phyloP scores from a whole-genome alignment of 2,888 invertebrate genomes.

The Drosophila subsilvestris region DNA sequence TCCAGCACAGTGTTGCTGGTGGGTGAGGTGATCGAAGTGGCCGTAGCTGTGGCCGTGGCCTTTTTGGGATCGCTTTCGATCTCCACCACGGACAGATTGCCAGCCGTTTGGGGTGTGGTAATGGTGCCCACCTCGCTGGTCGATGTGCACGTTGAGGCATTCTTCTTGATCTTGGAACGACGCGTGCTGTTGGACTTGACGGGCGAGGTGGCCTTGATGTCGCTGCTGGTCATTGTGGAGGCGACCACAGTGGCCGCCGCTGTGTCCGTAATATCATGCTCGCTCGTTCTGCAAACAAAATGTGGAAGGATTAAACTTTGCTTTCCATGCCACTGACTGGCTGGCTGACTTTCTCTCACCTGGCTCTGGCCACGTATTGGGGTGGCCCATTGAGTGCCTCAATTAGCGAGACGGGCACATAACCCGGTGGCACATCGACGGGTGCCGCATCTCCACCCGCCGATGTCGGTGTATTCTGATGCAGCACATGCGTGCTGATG shows the following conservation, averaged over 20 bases:
- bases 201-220: slow-evolving; percentile 80
- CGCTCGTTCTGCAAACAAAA: slow-evolving; percentile 41
- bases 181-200: slow-evolving; percentile 81
- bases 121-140: slow-evolving; percentile 74
- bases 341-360: slow-evolving; percentile 44
- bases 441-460: slow-evolving; percentile 85
- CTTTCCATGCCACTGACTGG: neutral
- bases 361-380: slow-evolving; percentile 76
- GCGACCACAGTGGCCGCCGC: slow-evolving; percentile 51
- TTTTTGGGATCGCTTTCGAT: slow-evolving; percentile 62
- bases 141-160: slow-evolving; percentile 76
- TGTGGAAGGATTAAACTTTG: neutral
- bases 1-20: slow-evolving; percentile 41
- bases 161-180: slow-evolving; percentile 80
- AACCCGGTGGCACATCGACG: slow-evolving; percentile 92
- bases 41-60: neutral
- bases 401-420: slow-evolving; percentile 96
- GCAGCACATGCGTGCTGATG: slow-evolving; percentile 81
- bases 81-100: slow-evolving; percentile 57
- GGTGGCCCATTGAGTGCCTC: slow-evolving; percentile 98
- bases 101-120: slow-evolving; percentile 35
- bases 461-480: slow-evolving; percentile 86
- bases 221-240: slow-evolving; percentile 73
- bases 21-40: slow-evolving; percentile 35
- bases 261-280: slow-evolving; percentile 52